These are phyloP conservation scores for Trachurus trachurus DNA, from an alignment of 2,797 vertebrate species.

Conservation along the genomic window DNA sequence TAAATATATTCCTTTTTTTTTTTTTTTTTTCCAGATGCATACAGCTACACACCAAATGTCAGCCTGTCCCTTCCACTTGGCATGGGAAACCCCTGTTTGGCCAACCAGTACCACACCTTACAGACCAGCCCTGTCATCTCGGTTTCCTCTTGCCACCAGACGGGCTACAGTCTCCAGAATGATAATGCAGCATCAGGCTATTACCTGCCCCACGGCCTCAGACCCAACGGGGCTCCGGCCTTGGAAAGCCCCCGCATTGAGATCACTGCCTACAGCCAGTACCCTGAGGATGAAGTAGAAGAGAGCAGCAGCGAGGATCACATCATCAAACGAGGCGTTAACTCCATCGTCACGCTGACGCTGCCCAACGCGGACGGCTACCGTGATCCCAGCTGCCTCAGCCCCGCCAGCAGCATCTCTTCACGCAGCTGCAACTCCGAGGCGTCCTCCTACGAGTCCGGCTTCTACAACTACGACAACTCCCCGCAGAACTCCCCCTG, in stretches of 20 bases:
- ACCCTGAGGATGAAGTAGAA: conserved; percentile 92
- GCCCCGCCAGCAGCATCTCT: conserved; percentile 96
- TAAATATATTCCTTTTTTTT: conserved; percentile 42
- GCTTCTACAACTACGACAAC: conserved; percentile 93
- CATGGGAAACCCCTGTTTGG: conserved; percentile 88
- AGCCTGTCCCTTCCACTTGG: conserved; percentile 90
- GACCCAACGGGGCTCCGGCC: conserved; percentile 91
- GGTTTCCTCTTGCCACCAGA: conserved; percentile 88
- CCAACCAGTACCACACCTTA: conserved; percentile 92
- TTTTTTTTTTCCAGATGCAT: conserved; percentile 89
- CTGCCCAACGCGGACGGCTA: conserved; percentile 94
- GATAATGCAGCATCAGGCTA: conserved; percentile 87
- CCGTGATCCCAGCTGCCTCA: conserved; percentile 95
- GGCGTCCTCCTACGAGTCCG: conserved; percentile 96
- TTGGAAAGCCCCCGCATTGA: conserved; percentile 97
- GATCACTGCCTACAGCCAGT: conserved; percentile 96
- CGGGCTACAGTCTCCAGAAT: conserved; percentile 87
- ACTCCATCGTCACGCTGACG: conserved; percentile 93
- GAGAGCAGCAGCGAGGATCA: conserved; percentile 83
- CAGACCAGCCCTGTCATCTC: conserved; percentile 92
- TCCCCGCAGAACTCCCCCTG: conserved; percentile 97
- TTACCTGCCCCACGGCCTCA: conserved; percentile 87
- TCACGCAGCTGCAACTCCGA: conserved; percentile 98
- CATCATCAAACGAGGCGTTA: conserved; percentile 86
- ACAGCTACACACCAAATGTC: conserved; percentile 91